A percentile compares a stretch with the other conserved stretches of the same genome.
Evolutionary conservation across 1,140 invertebrate genomes (phyloP).

Genomic region (Venturia canescens): DNA sequence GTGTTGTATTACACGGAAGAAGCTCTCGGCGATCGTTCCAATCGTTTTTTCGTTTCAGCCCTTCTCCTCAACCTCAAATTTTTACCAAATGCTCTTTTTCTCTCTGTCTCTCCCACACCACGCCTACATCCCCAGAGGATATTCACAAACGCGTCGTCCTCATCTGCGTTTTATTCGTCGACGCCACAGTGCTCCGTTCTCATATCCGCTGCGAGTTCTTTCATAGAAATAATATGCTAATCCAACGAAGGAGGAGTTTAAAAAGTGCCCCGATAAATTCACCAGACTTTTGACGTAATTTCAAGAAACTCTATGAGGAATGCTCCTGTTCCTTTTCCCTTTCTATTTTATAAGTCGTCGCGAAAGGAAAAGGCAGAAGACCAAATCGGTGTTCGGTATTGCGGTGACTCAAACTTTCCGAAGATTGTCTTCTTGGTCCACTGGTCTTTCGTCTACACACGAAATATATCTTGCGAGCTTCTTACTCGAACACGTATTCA

Average conservation of each 20-base stretch:
- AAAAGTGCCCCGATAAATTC: constrained; percentile 77
- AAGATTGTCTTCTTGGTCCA: constrained; percentile 72
- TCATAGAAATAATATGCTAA: constrained; percentile 78
- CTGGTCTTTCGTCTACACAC: constrained; percentile 61
- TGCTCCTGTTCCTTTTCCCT: constrained; percentile 47
- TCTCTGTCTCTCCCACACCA: constrained; percentile 28
- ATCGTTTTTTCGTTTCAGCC: constrained; percentile 17
- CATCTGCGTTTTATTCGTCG: constrained; percentile 55
- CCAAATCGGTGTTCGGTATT: neutral
- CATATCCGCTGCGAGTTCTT: constrained; percentile 58
- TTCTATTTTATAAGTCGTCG: constrained; percentile 40
- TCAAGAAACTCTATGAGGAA: constrained; percentile 52
- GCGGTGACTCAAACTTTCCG: constrained; percentile 64
- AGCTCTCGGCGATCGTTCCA: constrained; percentile 18
- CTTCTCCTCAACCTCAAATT: constrained; percentile 45
- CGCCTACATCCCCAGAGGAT: constrained; percentile 22
- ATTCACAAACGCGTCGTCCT: constrained; percentile 26
- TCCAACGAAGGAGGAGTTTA: constrained; percentile 75
- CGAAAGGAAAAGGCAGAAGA: constrained; percentile 32
- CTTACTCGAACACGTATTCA: constrained; percentile 31
- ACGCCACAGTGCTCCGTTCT: constrained; percentile 56
- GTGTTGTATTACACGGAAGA: constrained; percentile 48
- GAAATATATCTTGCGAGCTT: constrained; percentile 51
- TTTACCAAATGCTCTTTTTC: constrained; percentile 18
- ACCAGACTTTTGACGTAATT: constrained; percentile 77